Evolutionary conservation across 2,797 vertebrate species (phyloP), one percentile per base, ranked within the genome.

Genomic region (Scolopax rusticola): DNA sequence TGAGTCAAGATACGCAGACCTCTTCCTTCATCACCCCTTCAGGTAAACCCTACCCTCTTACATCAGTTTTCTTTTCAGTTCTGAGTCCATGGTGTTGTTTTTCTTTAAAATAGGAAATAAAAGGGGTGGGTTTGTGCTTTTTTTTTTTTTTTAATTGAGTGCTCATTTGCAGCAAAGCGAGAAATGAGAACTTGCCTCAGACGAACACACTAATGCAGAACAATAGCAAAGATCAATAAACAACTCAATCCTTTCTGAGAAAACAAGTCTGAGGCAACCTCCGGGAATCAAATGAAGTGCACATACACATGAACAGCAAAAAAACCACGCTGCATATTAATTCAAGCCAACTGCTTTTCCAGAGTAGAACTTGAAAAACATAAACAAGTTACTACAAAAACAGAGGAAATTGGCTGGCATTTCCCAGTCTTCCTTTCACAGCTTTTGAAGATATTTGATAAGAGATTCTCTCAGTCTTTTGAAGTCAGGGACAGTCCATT

Each of bases 391-490:
- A 32, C 74, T 89, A 64, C 32, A 90, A 94, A 89, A 96, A 64
- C 93, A 92, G 89, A 87, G 90, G 87, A 95, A 93, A 84, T 32
- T 90, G 96, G 94, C 90, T 96, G 90, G 96, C 78, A 90, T 93
- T 96, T 91, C 85, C 87, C 63, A 82, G 74, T 54, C 86, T 96
- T 96, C 91, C 91, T 91, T 95, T 95, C 93, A 95, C 87, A 68
- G 85, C 54, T 97, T 95, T 97, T 94, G 91, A 96, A 94, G 93
- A 84, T 24, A 74, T 50, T 94, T 93, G 96, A 95, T 96, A 96
- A 95, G 93, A 70, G 85, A 84, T 90, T 41, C 45, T 95, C 80
- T 89, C 25, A 14, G 65, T 25, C 89, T 88, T 93, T 95, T 96
- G 91, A 96, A 96, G 95, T 90, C 73, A 61, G 59, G 69, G 87